Base-by-base conservation (phyloP, 1,140 invertebrate genomes). In the Cotesia chilonis region DNA sequence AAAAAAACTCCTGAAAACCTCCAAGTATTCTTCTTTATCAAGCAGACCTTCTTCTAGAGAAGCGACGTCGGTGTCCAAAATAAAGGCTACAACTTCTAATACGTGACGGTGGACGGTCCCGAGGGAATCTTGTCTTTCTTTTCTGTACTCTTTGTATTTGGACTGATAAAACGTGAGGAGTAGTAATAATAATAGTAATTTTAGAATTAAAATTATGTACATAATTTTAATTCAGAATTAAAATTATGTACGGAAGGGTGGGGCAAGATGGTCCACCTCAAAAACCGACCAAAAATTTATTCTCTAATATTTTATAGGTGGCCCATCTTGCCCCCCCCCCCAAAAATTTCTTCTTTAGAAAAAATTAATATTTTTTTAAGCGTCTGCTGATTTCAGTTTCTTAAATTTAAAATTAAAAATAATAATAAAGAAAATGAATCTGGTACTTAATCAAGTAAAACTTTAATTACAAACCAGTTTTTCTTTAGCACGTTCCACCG, bases 31-130 rank as follows among this genome's bases (percentile, higher is more conserved):
- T 54, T 89, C 88, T 60, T 87, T 88, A 80, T 93, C 92, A 37
- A 88, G 86, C 10, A 92, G 87, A 41, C 91, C 91, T 72, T 92
- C 91, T 78, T 92, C 84, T 0, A 93, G 83, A 71, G 89, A 87
- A 41, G 89, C 88, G 17, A 83, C 75, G 3, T 90, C 85, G 55
- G 88, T 82, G 75, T 90, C 88, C 60, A 90, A 82, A 75, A 89
- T 87, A 17, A 87, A 83, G n/a, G 90, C 89, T 41, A 88, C 89
- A 70, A 90, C 88, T 75, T 92, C 92, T 54, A 93, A 83, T 10
- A 93, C 80, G 79, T 90, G 90, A 71, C 88, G 87, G 75, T 92
- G 90, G 20, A 88, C 88, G 5, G 88, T 83, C 77, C 87, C 89
- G 9, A 92, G 72, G 35, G 79, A 80, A 67, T 81, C 82, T 75